Conservation (phyloP, 1,140 invertebrate genomes). For the Mizuhopecten yessoensis region DNA sequence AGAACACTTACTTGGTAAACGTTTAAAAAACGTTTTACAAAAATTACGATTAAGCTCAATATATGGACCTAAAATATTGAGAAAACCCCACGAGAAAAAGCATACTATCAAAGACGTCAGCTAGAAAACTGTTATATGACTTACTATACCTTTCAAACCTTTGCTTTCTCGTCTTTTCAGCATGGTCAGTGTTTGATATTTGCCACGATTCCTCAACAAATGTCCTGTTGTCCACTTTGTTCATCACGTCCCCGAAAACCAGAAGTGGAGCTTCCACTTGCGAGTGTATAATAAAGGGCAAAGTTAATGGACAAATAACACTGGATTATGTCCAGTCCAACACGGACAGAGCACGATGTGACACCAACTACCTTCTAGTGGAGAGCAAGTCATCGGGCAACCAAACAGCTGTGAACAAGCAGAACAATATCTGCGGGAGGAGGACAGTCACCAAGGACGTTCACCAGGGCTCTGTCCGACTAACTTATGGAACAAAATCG, state of each 20-base stretch:
- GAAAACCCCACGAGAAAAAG: too few species aligned
- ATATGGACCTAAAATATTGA: too few species aligned
- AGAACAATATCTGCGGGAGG: conserved; percentile 42
- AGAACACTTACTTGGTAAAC: too few species aligned
- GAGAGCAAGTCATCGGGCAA: conserved; percentile 46
- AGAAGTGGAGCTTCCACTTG: conserved; percentile 4
- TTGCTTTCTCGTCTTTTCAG: conserved; percentile 46
- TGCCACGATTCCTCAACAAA: conserved; percentile 46
- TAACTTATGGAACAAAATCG: conserved; percentile 43
- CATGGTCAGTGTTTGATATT: conserved; percentile 50
- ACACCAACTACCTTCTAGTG: conserved; percentile 10
- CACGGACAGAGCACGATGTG: background rate
- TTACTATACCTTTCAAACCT: too few species aligned
- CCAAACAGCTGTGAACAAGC: conserved; percentile 46
- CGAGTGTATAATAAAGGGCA: conserved; percentile 49
- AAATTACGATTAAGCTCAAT: too few species aligned
- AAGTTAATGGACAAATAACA: conserved; percentile 24
- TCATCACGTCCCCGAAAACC: conserved; percentile 45
- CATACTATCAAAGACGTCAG: too few species aligned
- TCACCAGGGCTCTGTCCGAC: conserved; percentile 40
- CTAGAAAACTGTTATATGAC: too few species aligned
- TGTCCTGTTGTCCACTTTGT: conserved; percentile 37
- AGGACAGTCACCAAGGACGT: conserved; percentile 42
- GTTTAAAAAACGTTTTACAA: too few species aligned
- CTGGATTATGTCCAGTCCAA: conserved; percentile 50